Conservation (phyloP, 2,797 vertebrate genomes). For the Peromyscus nudipes region DNA sequence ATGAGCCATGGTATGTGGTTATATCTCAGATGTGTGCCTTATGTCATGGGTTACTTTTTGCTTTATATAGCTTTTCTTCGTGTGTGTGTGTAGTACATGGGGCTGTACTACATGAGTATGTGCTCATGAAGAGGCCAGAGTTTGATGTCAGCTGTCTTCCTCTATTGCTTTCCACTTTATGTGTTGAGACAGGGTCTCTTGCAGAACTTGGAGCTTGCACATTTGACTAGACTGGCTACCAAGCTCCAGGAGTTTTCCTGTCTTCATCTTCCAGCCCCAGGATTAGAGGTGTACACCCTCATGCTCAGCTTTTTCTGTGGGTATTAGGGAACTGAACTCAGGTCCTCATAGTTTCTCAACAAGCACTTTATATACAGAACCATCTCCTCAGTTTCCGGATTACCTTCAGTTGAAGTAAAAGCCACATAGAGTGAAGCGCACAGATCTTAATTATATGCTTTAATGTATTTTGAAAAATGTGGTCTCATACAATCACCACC, state of each 20-base stretch:
- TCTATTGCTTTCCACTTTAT: not conserved
- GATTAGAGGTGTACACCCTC: not conserved
- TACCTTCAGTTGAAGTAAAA: constrained; percentile 7
- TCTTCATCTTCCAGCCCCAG: not conserved
- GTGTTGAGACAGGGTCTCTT: not conserved
- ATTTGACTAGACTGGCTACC: not conserved
- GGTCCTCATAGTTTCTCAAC: not conserved
- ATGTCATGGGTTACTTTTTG: not conserved
- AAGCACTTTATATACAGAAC: not conserved
- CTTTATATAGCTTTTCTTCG: not conserved
- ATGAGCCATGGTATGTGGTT: not conserved
- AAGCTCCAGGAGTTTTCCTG: not conserved
- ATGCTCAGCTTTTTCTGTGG: not conserved
- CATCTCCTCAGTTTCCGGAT: not conserved
- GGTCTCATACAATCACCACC: not conserved
- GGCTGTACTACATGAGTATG: not conserved
- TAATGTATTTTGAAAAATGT: not conserved
- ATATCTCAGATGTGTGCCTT: not conserved
- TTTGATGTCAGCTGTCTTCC: not conserved
- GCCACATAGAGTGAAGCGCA: not conserved
- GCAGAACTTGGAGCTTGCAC: not conserved
- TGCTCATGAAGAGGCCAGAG: not conserved
- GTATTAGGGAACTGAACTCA: not conserved
- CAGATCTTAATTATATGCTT: not conserved
- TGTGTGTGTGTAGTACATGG: not conserved